These are phyloP conservation scores for Arge pagana DNA, from an alignment of 2,888 invertebrate genomes.

Conservation along the genomic window DNA sequence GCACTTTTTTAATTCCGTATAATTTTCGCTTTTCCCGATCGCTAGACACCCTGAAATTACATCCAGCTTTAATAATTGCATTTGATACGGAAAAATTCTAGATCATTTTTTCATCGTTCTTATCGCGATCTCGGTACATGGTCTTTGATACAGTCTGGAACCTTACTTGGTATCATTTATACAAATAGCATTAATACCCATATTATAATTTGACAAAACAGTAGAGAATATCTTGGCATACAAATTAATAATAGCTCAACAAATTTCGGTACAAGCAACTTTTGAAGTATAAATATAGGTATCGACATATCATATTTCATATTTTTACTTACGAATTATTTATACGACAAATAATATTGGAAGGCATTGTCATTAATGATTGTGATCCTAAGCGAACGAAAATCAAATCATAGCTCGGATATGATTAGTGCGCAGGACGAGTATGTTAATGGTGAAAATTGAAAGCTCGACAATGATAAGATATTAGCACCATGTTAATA, in stretches of 20 bases:
- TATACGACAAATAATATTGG: neutral
- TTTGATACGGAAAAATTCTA: slow-evolving; percentile 25
- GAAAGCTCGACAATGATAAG: slow-evolving; percentile 4
- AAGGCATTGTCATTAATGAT: too few species aligned
- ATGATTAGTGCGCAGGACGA: too few species aligned
- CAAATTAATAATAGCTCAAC: too few species aligned
- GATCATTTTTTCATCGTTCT: slow-evolving; percentile 8
- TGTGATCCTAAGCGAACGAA: neutral
- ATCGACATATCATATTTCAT: neutral
- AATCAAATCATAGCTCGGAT: neutral
- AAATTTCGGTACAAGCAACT: slow-evolving; percentile 25
- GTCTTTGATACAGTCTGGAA: slow-evolving; percentile 18
- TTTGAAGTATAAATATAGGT: neutral
- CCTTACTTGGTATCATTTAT: slow-evolving; percentile 31
- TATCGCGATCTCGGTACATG: slow-evolving; percentile 3
- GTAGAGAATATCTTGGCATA: too few species aligned
- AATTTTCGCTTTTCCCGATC: slow-evolving; percentile 23
- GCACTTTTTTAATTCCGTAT: too few species aligned
- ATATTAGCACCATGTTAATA: slow-evolving; percentile 13
- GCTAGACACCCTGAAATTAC: slow-evolving; percentile 20
- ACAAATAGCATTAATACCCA: slow-evolving; percentile 14
- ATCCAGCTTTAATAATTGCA: neutral
- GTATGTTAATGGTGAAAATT: neutral
- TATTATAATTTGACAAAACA: slow-evolving; percentile 24
- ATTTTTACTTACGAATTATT: neutral